Percentiles rank a stretch among this genome's conserved stretches.
These are phyloP conservation scores for Doryteuthis pealeii DNA, from an alignment of 1,140 invertebrate species.

Conservation along the genomic window DNA sequence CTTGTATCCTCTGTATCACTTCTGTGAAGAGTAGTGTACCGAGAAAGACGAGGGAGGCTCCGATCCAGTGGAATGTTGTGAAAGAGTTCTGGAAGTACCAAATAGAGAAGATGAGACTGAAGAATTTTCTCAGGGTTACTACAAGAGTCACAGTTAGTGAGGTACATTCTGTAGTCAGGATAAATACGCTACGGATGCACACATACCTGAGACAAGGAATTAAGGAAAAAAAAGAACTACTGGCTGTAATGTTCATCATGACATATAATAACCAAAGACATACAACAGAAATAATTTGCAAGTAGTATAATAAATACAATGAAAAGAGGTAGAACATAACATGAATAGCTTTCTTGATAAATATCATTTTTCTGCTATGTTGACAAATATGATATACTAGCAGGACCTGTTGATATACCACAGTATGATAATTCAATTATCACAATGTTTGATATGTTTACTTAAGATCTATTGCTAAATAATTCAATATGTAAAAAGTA, in stretches of 20 bases:
- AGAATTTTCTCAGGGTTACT: conserved; percentile 92
- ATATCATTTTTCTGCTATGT: too few relatives aligned
- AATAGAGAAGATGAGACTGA: conserved; percentile 93
- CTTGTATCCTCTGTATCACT: conserved; percentile 20
- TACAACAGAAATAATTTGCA: too few relatives aligned
- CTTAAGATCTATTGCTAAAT: too few relatives aligned
- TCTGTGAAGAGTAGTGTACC: conserved; percentile 89
- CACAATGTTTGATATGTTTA: too few relatives aligned
- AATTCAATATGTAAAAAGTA: too few relatives aligned
- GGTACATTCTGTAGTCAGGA: conserved; percentile 88
- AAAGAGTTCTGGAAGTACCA: conserved; percentile 95
- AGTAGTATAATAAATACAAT: too few relatives aligned
- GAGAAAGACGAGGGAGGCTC: conserved; percentile 85
- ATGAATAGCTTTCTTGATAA: too few relatives aligned
- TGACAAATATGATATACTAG: too few relatives aligned
- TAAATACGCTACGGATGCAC: conserved; percentile 93
- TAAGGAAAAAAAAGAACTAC: conserved; percentile 19
- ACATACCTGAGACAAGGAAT: conserved; percentile 67
- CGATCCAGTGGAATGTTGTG: conserved; percentile 88
- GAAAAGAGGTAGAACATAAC: too few relatives aligned
- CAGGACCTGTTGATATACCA: too few relatives aligned
- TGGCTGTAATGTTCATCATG: conserved; percentile 19
- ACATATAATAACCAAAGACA: background rate
- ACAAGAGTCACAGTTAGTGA: conserved; percentile 95
- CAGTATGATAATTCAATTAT: too few relatives aligned